Evolutionary conservation across 2,888 invertebrate species (phyloP).

Genomic region (Spisula subtruncata): DNA sequence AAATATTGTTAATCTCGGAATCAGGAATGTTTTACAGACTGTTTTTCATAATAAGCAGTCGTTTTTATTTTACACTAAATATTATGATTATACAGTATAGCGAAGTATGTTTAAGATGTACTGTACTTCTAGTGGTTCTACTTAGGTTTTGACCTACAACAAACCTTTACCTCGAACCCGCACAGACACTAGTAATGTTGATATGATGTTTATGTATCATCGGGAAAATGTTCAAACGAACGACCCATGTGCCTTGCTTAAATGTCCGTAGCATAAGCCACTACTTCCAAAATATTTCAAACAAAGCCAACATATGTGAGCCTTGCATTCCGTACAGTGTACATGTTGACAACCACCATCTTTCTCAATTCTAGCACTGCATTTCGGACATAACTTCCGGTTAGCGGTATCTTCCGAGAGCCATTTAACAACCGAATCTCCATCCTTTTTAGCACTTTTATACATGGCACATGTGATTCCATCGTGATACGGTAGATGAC

Average conservation of each 20-base stretch:
- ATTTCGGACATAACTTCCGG: constrained; percentile 81
- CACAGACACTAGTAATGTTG: too few relatives aligned
- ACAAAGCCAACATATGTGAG: constrained; percentile 84
- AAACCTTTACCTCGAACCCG: too few relatives aligned
- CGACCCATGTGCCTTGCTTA: constrained; percentile 69
- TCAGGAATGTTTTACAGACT: too few relatives aligned
- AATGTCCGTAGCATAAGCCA: constrained; percentile 79
- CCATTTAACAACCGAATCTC: constrained; percentile 73
- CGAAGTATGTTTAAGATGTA: too few relatives aligned
- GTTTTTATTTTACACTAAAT: too few relatives aligned
- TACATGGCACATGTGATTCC: constrained; percentile 81
- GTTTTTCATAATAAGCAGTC: too few relatives aligned
- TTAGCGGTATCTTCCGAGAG: constrained; percentile 69
- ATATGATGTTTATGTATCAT: too few relatives aligned
- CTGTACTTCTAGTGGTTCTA: too few relatives aligned
- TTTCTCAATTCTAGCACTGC: constrained; percentile 80
- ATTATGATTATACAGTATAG: too few relatives aligned
- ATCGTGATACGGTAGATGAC: constrained; percentile 80
- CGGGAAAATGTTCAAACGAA: constrained; percentile 38
- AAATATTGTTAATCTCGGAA: too few relatives aligned
- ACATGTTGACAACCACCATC: constrained; percentile 83
- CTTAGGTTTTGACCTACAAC: too few relatives aligned
- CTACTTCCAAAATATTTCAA: constrained; percentile 65
- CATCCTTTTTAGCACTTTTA: constrained; percentile 67
- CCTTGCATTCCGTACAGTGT: constrained; percentile 78